Base-by-base conservation (phyloP, 2,888 invertebrate species). In the Hoplodrina ambigua region DNA sequence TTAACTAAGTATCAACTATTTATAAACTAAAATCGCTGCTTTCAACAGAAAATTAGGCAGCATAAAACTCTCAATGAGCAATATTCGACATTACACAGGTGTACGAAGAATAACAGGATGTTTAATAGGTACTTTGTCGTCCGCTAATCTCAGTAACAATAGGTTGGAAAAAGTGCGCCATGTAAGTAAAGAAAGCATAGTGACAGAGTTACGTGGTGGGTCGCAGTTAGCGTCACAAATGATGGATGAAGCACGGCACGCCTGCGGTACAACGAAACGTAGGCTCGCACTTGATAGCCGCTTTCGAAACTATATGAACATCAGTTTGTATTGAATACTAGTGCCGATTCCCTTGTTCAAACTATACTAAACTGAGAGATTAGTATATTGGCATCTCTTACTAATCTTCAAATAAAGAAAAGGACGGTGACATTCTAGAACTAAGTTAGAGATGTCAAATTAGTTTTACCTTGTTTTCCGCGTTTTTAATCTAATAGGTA, bases 171-270 rank as follows among this genome's bases (percentile, higher is more conserved):
- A 65, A 67, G 66, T 74, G 58, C 66, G 63, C 58, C 55, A 56
- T 63, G 72, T 71, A 79, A 80, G 80, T 79, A 81, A 82, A 85
- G 83, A 86, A 87, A 87, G 82, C 78, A 83, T 75, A 78, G 80
- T 75, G 81, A 78, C 81, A 70, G 79, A 74, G 77, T 86, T 84
- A 85, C 88, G 85, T 86, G 86, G 84, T 79, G 75, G 78, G 75
- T 78, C 83, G 85, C 85, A 83, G 85, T 85, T 85, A 86, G 79
- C 84, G 88, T 87, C 88, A 88, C 84, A 78, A 77, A 85, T 89
- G 88, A 89, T 87, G 85, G 83, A 89, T 88, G 82, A 81, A 81
- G 59, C 67, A 66, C 71, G 76, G 80, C 78, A 81, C 80, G 78
- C 74, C 81, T 62, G 75, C 69, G 33, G 70, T 70, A 80, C 68